Evolutionary conservation across 2,113 vertebrate genomes (phyloP).

Genomic region (Taxidea taxus): DNA sequence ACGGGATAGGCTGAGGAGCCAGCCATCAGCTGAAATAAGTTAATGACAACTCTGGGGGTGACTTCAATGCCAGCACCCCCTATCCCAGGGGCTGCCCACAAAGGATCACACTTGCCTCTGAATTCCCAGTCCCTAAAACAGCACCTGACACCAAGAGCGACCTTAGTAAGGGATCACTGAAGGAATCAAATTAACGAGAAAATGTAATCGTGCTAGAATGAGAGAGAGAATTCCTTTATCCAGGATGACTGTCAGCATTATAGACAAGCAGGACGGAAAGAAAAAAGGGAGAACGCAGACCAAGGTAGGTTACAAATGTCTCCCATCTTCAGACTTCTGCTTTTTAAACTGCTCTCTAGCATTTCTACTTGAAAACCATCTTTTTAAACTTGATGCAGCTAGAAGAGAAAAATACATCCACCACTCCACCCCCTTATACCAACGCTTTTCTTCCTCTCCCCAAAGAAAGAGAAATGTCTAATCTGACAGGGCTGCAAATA

Average conservation of each 20-base stretch:
- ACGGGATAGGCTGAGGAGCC: not conserved
- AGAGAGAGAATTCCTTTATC: not conserved
- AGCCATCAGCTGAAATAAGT: not conserved
- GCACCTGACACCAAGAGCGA: too few species aligned
- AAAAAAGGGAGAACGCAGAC: not conserved
- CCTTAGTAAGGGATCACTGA: not conserved
- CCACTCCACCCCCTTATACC: not conserved
- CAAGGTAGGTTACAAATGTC: not conserved
- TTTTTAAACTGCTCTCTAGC: not conserved
- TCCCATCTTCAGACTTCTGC: not conserved
- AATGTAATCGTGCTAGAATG: not conserved
- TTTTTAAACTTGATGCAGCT: slow-evolving; percentile 3
- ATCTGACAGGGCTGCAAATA: not conserved
- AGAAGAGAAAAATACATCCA: not conserved
- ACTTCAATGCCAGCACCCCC: not conserved
- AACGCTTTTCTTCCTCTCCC: not conserved
- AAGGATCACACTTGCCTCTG: not conserved
- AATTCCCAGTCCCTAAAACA: not conserved
- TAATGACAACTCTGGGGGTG: not conserved
- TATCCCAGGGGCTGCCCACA: not conserved
- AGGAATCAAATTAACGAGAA: not conserved
- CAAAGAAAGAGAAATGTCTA: not conserved
- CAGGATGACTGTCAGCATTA: not conserved
- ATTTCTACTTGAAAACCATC: not conserved
- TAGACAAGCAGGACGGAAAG: not conserved